Percentiles rank a stretch among this genome's conserved stretches.
Conservation (phyloP, 2,113 vertebrate species). For the Coptodon rendalli region DNA sequence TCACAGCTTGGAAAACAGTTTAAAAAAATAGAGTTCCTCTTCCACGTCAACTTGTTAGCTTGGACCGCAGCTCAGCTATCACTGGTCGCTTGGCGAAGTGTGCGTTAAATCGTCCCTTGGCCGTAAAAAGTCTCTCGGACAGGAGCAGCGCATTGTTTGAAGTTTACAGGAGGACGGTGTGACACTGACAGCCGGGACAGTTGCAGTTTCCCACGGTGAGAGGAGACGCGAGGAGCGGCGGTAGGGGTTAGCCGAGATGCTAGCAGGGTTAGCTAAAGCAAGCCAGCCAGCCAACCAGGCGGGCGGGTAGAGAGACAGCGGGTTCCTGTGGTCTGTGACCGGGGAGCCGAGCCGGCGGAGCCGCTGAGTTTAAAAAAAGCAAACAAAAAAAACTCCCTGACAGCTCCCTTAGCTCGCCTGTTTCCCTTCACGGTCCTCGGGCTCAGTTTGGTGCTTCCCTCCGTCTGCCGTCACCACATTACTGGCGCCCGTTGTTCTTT, state of each 20-base stretch:
- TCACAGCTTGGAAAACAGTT: conserved; percentile 9
- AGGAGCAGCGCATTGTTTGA: conserved; percentile 11
- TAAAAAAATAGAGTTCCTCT: conserved; percentile 31
- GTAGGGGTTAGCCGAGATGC: conserved; percentile 40
- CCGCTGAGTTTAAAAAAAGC: neutral
- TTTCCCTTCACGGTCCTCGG: neutral
- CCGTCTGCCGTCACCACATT: neutral
- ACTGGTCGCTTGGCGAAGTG: neutral
- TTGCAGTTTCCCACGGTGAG: neutral
- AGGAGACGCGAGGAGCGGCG: neutral
- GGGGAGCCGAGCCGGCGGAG: neutral
- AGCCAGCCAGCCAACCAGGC: neutral
- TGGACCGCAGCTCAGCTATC: neutral
- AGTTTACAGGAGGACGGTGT: neutral
- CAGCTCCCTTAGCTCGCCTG: neutral
- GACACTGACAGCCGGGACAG: conserved; percentile 26
- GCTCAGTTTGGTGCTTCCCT: neutral
- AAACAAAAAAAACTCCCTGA: neutral
- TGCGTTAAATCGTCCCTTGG: neutral
- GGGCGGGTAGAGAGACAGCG: neutral
- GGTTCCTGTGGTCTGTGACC: neutral
- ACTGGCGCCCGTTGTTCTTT: neutral
- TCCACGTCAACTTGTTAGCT: conserved; percentile 64
- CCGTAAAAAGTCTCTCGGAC: conserved; percentile 12
- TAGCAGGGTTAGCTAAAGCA: conserved; percentile 33